These are phyloP conservation scores for Axinella damicornis DNA, from an alignment of 37 sponge, comb jelly and placozoan genomes.

Conservation along the genomic window DNA sequence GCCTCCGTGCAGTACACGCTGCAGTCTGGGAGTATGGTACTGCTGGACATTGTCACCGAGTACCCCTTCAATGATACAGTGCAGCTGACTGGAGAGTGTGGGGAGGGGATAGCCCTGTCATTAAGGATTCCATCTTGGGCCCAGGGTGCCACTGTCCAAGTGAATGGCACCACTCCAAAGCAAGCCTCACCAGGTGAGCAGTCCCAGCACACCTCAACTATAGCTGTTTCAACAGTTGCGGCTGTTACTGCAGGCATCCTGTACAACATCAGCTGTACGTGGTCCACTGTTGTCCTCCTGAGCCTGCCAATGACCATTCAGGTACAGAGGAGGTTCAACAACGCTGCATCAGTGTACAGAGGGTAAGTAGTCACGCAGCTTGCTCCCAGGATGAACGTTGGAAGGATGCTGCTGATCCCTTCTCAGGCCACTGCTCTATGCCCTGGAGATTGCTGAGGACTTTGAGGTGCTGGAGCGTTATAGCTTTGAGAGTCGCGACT, in stretches of 20 bases:
- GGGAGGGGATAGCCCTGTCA: slow-evolving; percentile 4
- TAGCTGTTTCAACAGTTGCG: background rate
- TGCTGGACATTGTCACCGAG: slow-evolving; percentile 43
- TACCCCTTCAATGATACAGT: slow-evolving; percentile 72
- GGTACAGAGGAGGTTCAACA: slow-evolving; percentile 68
- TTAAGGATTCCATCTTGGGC: slow-evolving; percentile 83
- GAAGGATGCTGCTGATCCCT: too few relatives aligned
- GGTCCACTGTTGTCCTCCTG: slow-evolving; percentile 6
- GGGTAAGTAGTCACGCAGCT: slow-evolving; percentile 39
- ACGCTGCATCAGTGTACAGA: slow-evolving; percentile 66
- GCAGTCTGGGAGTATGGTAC: slow-evolving; percentile 4
- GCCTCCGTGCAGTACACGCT: slow-evolving; percentile 13
- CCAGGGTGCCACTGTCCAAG: slow-evolving; percentile 15
- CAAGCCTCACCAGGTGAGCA: slow-evolving; percentile 10
- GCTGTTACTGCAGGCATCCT: slow-evolving; percentile 22
- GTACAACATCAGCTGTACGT: slow-evolving; percentile 13
- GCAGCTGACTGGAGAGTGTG: slow-evolving; percentile 10
- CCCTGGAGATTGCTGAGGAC: slow-evolving; percentile 61
- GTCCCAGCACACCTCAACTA: background rate
- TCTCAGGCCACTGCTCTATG: slow-evolving; percentile 75
- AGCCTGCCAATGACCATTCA: slow-evolving; percentile 37
- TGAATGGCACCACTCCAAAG: slow-evolving; percentile 13
- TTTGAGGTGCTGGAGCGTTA: slow-evolving; percentile 59
- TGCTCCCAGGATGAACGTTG: background rate
- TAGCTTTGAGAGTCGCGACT: slow-evolving; percentile 72